Conservation (phyloP, 1,140 invertebrate genomes). For the Meloidogyne floridensis region DNA sequence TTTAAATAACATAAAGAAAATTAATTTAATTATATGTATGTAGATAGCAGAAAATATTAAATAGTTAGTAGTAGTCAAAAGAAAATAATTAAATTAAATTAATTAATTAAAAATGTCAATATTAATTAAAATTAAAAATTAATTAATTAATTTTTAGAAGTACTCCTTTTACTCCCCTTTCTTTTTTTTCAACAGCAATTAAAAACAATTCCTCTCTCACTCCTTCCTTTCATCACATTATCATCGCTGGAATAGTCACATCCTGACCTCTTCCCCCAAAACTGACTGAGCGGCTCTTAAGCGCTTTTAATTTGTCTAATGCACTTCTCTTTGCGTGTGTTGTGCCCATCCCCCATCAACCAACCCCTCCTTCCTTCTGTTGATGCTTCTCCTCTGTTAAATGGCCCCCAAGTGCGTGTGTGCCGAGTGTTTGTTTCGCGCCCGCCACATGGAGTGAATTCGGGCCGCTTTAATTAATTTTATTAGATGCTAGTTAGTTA, state of each 20-base stretch:
- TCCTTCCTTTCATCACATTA: not conserved
- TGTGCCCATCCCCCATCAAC: not conserved
- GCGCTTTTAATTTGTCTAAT: slow-evolving; percentile 36
- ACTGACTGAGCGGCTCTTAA: slow-evolving; percentile 20
- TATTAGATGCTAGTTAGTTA: slow-evolving; percentile 27
- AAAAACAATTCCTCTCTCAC: not conserved
- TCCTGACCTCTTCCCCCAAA: not conserved
- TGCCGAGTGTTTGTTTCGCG: slow-evolving; percentile 29
- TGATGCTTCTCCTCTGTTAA: slow-evolving; percentile 2
- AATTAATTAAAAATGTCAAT: slow-evolving; percentile 2
- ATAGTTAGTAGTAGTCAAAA: not conserved
- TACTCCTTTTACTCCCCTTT: not conserved
- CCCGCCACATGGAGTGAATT: slow-evolving; percentile 5
- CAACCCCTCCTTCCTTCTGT: not conserved
- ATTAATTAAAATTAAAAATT: slow-evolving; percentile 6
- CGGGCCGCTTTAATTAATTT: slow-evolving; percentile 32
- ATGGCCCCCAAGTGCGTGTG: slow-evolving; percentile 1
- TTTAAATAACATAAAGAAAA: no score
- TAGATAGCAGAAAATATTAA: not conserved
- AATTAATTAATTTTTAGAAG: not conserved
- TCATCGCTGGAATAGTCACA: not conserved
- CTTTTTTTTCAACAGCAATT: not conserved
- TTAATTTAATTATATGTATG: no score
- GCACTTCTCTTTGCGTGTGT: slow-evolving; percentile 5
- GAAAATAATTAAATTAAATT: not conserved